A percentile compares a stretch with the other conserved stretches of the same genome.
Evolutionary conservation across 2,113 vertebrate genomes (phyloP).

Genomic region (Dipodomys stephensi): DNA sequence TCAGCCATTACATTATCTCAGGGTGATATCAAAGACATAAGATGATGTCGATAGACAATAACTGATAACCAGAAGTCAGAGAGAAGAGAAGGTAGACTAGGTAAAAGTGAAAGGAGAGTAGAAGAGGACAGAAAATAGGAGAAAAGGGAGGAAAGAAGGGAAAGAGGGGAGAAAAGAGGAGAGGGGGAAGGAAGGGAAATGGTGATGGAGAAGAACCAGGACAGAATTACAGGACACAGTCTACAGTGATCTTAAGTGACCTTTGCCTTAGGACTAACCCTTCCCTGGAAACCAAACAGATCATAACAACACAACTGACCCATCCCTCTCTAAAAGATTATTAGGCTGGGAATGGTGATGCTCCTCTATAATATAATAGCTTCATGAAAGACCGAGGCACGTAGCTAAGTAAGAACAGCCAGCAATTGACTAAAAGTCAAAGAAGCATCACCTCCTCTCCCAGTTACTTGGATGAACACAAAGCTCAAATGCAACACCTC

Average conservation of each 20-base stretch:
- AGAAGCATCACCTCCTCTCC: background rate
- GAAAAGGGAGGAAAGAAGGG: background rate
- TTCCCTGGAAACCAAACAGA: background rate
- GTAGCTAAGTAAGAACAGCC: background rate
- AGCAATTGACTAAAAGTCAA: constrained; percentile 19
- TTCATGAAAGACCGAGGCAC: background rate
- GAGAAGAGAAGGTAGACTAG: background rate
- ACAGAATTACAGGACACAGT: background rate
- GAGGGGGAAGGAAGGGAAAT: too few species aligned
- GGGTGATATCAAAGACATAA: background rate
- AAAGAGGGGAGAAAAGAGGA: background rate
- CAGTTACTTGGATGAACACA: background rate
- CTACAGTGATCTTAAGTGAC: background rate
- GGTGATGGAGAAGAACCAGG: background rate
- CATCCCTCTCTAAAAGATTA: constrained; percentile 25
- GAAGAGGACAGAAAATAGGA: background rate
- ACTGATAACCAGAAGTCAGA: background rate
- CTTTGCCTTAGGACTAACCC: background rate
- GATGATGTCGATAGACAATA: background rate
- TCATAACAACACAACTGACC: background rate
- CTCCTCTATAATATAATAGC: background rate
- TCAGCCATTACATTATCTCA: background rate
- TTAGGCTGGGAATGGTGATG: background rate
- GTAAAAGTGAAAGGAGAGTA: background rate
- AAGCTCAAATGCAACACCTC: background rate